Conservation (phyloP, 2,888 invertebrate species). For the Reticulitermes lucifugus region DNA sequence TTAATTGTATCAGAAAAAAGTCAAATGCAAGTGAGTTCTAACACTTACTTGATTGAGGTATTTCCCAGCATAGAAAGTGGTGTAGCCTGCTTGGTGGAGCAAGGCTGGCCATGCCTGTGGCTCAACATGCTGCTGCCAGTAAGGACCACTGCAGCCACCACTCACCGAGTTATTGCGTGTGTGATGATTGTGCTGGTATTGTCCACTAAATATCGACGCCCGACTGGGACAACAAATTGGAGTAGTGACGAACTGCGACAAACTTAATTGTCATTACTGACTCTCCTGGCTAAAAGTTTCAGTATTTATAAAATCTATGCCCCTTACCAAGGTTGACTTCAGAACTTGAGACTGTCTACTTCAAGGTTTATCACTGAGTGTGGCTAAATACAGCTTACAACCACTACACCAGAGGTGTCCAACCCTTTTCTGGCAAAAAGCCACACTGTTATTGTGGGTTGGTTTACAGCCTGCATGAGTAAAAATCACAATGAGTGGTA, state of each 20-base stretch:
- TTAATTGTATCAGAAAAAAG: no score
- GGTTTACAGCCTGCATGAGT: no score
- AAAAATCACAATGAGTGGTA: no score
- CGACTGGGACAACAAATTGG: conserved; percentile 93
- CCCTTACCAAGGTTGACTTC: no score
- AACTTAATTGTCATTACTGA: neutral
- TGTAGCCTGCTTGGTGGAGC: conserved; percentile 75
- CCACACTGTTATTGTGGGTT: no score
- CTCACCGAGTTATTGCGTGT: conserved; percentile 81
- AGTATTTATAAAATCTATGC: no score
- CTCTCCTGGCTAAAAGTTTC: no score
- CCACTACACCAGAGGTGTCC: no score
- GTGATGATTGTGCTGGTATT: conserved; percentile 84
- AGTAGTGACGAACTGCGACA: conserved; percentile 80
- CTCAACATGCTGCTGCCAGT: conserved; percentile 78
- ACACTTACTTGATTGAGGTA: conserved; percentile 85
- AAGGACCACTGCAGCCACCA: conserved; percentile 80
- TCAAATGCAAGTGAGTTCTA: neutral
- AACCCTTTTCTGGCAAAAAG: no score
- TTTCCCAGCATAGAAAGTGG: conserved; percentile 93
- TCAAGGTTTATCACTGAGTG: neutral
- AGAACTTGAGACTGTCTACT: no score
- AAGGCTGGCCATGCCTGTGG: conserved; percentile 74
- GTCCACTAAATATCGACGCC: conserved; percentile 86
- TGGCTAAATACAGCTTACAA: no score